phyloP scores from a whole-genome alignment of 2,797 vertebrate genomes.

The Paratrypauchen microcephalus region DNA sequence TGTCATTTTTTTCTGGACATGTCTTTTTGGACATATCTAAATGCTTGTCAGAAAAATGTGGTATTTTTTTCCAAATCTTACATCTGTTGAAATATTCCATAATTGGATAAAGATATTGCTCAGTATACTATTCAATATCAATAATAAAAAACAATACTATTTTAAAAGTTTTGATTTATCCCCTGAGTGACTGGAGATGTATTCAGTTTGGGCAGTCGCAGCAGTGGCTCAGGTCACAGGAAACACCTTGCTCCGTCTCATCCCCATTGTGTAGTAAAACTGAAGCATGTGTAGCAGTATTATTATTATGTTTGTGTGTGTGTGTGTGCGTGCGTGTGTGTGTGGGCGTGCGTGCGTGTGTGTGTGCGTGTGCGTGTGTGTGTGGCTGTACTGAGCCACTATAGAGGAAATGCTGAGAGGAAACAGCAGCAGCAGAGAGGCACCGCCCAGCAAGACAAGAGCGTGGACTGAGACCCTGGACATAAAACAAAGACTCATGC shows the following conservation, averaged over 20 bases:
- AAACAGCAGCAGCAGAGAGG: slow-evolving; percentile 45
- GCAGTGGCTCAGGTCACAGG: slow-evolving; percentile 67
- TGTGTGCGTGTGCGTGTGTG: neutral
- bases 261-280: slow-evolving; percentile 60
- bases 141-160: too few species aligned
- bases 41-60: too few species aligned
- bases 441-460: slow-evolving; percentile 34
- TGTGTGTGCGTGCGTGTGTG: slow-evolving; percentile 10
- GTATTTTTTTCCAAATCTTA: too few species aligned
- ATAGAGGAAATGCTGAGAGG: slow-evolving; percentile 56
- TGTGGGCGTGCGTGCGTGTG: neutral
- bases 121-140: too few species aligned
- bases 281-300: slow-evolving; percentile 26
- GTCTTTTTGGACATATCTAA: too few species aligned
- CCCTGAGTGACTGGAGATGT: neutral
- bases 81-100: too few species aligned
- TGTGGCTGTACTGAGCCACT: neutral
- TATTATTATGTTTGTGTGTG: neutral
- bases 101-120: too few species aligned
- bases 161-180: neutral
- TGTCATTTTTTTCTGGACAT: too few species aligned
- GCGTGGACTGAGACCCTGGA: slow-evolving; percentile 10
- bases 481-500: slow-evolving; percentile 30
- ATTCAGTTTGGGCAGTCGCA: slow-evolving; percentile 46
- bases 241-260: slow-evolving; percentile 73